phyloP scores from a whole-genome alignment of 2,113 vertebrate genomes.

The Leucoraja erinaceus region DNA sequence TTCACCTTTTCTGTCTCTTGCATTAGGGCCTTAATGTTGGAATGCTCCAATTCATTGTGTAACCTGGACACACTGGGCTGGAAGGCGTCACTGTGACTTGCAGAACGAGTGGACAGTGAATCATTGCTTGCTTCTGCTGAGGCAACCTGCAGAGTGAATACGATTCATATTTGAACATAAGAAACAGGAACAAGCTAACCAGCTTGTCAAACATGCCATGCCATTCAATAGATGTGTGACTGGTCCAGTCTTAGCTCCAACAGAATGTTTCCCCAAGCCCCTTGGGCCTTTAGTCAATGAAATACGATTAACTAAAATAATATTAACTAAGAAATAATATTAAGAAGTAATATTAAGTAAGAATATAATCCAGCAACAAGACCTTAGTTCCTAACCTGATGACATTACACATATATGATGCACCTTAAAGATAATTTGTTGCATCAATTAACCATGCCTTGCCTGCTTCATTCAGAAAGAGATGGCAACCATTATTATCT shows the following conservation, averaged over 20 bases:
- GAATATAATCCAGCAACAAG: background rate
- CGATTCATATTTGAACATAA: background rate
- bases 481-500: background rate
- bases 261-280: no score
- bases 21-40: rapidly evolving
- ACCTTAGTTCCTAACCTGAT: background rate
- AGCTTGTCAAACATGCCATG: no score
- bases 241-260: no score
- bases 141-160: conserved; percentile 43
- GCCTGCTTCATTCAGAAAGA: background rate
- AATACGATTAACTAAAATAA: background rate
- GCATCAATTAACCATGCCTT: background rate
- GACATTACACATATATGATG: background rate
- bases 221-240: no score
- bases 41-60: conserved; percentile 21
- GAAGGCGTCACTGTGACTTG: background rate
- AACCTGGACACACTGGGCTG: conserved; percentile 34
- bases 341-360: background rate
- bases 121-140: background rate
- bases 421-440: background rate
- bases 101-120: background rate
- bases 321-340: background rate
- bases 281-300: no score
- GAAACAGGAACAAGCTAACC: no score
- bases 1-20: background rate